phyloP scores from a whole-genome alignment of 2,797 vertebrate genomes.

The Rhyacichthys aspro region DNA sequence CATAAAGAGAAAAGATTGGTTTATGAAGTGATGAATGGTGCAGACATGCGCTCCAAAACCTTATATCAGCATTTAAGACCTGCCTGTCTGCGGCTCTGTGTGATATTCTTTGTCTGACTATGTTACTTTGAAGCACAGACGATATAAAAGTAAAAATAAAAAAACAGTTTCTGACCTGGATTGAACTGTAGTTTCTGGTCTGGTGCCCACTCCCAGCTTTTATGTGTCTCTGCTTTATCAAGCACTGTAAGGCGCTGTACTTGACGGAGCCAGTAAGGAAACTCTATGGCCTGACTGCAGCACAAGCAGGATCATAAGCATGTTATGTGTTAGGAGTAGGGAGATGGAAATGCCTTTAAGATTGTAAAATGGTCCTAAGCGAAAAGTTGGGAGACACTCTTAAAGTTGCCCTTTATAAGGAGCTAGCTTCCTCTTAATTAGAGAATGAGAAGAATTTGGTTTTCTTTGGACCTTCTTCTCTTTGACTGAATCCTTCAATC shows the following conservation, averaged over 20 bases:
- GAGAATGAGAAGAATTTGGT: too few relatives aligned
- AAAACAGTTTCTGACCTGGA: conserved; percentile 1
- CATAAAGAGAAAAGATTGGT: conserved; percentile 19
- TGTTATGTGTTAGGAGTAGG: conserved; percentile 2
- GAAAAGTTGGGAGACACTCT: too few relatives aligned
- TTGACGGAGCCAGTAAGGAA: neutral
- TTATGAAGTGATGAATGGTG: conserved; percentile 31
- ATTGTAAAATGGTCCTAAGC: conserved; percentile 18
- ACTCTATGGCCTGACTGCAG: neutral
- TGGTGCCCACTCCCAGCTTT: neutral
- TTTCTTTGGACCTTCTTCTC: too few relatives aligned
- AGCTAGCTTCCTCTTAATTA: too few relatives aligned
- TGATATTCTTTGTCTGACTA: conserved; percentile 5
- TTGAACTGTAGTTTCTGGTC: conserved; percentile 7
- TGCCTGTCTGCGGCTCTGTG: conserved; percentile 1
- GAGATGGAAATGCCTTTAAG: conserved; percentile 16
- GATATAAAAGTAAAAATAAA: conserved; percentile 1
- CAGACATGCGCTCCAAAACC: conserved; percentile 1
- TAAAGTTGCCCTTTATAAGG: neutral
- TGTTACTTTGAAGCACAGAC: conserved; percentile 23
- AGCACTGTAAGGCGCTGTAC: conserved; percentile 3
- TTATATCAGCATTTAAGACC: conserved; percentile 1
- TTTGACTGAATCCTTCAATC: too few relatives aligned
- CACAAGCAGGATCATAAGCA: conserved; percentile 1
- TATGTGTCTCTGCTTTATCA: neutral